Conservation (phyloP, 2,113 vertebrate species). For the Forbesichthys agassizii region DNA sequence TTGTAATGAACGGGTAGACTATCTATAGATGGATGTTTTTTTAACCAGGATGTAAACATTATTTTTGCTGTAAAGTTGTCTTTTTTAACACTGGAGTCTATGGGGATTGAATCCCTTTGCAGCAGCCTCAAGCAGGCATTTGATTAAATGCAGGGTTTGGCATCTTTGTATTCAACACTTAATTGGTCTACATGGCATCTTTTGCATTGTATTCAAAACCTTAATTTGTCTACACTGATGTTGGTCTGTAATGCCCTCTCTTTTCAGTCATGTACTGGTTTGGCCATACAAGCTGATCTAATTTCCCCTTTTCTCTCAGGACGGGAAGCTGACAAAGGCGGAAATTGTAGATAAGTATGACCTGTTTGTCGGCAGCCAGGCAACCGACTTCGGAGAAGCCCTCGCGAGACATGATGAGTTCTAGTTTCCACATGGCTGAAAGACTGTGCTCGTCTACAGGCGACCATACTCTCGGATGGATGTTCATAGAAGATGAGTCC, state of each 20-base stretch:
- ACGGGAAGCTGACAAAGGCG: slow-evolving; percentile 85
- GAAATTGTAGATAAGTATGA: slow-evolving; percentile 96
- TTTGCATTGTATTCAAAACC: no score
- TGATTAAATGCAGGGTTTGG: no score
- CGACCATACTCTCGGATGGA: slow-evolving; percentile 24
- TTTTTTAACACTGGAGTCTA: no score
- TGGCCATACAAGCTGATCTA: neutral
- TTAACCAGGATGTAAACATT: no score
- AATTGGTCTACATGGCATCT: no score
- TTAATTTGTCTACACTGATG: neutral
- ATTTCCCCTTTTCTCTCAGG: slow-evolving; percentile 68
- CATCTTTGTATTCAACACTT: no score
- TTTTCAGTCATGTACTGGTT: neutral
- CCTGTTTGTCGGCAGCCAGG: slow-evolving; percentile 96
- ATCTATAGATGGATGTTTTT: no score
- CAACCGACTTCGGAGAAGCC: slow-evolving; percentile 95
- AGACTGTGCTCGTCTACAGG: slow-evolving; percentile 52
- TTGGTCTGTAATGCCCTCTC: neutral
- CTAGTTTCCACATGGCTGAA: slow-evolving; percentile 60
- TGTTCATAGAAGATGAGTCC: slow-evolving; percentile 30
- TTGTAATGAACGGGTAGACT: no score
- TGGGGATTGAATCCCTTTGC: no score
- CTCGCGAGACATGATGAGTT: slow-evolving; percentile 95
- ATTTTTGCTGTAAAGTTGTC: no score
- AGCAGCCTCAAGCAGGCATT: no score